Evolutionary conservation across 2,888 invertebrate species (phyloP), one percentile per base, ranked within the genome.

Genomic region (Nymphalis polychloros): DNA sequence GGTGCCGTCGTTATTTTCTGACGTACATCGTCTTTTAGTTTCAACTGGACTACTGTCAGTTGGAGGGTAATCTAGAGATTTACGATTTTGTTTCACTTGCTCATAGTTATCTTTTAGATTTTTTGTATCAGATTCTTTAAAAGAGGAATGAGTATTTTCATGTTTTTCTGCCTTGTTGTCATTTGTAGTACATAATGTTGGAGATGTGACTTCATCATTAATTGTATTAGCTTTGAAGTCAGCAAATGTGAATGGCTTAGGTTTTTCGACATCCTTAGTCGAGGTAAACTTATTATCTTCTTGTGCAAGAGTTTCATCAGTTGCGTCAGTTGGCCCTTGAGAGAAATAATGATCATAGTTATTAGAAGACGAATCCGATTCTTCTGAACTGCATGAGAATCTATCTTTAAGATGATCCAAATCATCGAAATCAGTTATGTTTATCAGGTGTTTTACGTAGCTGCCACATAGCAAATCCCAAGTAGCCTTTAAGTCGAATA

Each of bases 391-490:
- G 68, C 78, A 84, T n/a, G 90, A 90, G 50, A 87, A 80, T 69
- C 85, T 81, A 47, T 87, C 86, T 77, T 89, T 91, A 0, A 78
- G 72, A 55, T 77, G 73, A 60, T 88, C 86, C 35, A 81, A 78
- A 48, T 90, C 86, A 71, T 93, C 90, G 72, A 90, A 91, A 73
- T 90, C 90, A 0, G 89, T 82, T 1, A 91, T 82, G 66, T 82
- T 83, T 67, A 90, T 87, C 7, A 90, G 75, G 75, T 90, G 89
- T 75, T 90, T 94, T 3, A 94, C 82, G 76, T 94, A 94, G 72
- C 90, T 89, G 68, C 93, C 92, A 61, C 94, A 94, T 17, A 94
- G 85, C 10, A 94, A 80, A 79, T 94, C 94, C 94, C 94, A 94
- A 7, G 94, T 94, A 35, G 90, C 88, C 79, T 94, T 94, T 66